A percentile compares a stretch with the other conserved stretches of the same genome.
Evolutionary conservation across 2,113 vertebrate genomes (phyloP).

Genomic region (Brachyhypopomus occidentalis): DNA sequence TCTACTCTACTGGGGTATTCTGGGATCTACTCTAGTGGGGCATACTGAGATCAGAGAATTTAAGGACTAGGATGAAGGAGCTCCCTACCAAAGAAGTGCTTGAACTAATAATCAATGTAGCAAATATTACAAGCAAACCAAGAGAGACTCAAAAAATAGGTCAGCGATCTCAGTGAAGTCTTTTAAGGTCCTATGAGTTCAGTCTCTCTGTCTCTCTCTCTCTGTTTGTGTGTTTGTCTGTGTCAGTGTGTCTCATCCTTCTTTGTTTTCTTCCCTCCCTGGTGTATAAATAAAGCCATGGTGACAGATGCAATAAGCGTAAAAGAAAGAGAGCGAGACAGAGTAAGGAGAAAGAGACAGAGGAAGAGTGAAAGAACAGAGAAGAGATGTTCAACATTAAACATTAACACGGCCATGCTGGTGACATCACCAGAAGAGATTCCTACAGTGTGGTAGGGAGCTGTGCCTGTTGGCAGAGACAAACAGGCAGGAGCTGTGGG

Average conservation of each 20-base stretch:
- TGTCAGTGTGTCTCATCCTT: neutral
- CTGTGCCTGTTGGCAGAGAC: no score
- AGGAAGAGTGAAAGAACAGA: conserved; percentile 8
- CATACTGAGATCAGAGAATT: no score
- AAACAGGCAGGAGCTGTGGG: conserved; percentile 14
- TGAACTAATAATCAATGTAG: no score
- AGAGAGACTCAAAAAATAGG: neutral
- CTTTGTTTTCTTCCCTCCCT: neutral
- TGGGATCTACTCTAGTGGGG: no score
- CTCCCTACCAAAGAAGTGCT: no score
- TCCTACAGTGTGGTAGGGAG: no score
- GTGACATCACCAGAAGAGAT: conserved; percentile 57
- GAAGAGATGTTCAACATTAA: conserved; percentile 59
- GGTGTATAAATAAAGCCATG: neutral
- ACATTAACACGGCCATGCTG: conserved; percentile 59
- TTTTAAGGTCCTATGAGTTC: neutral
- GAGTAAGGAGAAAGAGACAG: neutral
- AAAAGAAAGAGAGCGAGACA: neutral
- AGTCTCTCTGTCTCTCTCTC: neutral
- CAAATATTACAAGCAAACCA: no score
- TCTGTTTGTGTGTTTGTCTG: neutral
- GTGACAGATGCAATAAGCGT: neutral
- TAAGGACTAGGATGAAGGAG: no score
- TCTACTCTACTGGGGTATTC: no score
- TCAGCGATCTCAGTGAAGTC: no score